phyloP scores from a whole-genome alignment of 2,888 invertebrate genomes.

The Euphydryas editha region DNA sequence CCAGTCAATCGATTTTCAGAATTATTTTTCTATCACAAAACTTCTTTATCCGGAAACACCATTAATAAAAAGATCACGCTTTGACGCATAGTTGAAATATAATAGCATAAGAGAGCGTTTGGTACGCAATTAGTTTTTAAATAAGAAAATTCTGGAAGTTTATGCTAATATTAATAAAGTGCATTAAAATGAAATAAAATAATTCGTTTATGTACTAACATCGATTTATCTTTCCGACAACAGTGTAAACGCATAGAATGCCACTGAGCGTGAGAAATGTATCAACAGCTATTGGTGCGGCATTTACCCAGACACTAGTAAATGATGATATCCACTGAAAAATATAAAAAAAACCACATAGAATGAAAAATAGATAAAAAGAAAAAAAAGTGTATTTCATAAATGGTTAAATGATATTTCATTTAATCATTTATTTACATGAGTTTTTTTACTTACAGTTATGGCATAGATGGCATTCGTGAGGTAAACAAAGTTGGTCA shows the following conservation, averaged over 20 bases:
- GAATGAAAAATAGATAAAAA: neutral
- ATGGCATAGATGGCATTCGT: constrained; percentile 10
- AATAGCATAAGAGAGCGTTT: too few species aligned
- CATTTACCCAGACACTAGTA: constrained; percentile 62
- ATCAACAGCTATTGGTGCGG: constrained; percentile 83
- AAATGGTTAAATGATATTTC: too few species aligned
- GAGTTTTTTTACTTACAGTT: constrained; percentile 13
- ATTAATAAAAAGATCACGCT: too few species aligned
- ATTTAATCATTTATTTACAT: too few species aligned
- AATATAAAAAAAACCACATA: too few species aligned
- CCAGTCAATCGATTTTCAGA: too few species aligned
- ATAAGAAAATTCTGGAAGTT: too few species aligned
- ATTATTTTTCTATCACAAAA: too few species aligned
- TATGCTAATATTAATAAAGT: neutral
- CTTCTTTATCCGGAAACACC: too few species aligned
- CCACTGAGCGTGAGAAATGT: constrained; percentile 83
- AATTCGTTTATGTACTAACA: constrained; percentile 50
- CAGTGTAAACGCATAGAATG: constrained; percentile 65
- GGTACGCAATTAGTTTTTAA: too few species aligned
- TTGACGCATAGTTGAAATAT: too few species aligned
- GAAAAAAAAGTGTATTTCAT: too few species aligned
- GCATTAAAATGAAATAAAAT: neutral
- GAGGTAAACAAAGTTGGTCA: constrained; percentile 28
- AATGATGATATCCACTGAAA: constrained; percentile 61
- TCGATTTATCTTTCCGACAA: constrained; percentile 60